Conservation (phyloP, 2,888 invertebrate species). For the Drosophila kambysellisi region DNA sequence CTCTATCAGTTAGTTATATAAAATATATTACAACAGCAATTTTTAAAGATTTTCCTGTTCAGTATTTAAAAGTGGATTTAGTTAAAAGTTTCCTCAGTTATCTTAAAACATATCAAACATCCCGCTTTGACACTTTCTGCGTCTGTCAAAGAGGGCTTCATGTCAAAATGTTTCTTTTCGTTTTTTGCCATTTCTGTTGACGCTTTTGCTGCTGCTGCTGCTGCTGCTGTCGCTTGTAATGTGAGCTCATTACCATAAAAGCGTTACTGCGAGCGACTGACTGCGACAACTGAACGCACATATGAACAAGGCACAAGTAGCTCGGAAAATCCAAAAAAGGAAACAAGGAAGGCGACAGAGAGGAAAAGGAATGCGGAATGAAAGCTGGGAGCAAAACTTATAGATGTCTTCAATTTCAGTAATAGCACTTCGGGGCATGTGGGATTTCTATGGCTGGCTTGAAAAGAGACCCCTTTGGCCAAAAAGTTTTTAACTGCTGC, state of each 20-base stretch:
- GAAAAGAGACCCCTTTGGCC: constrained; percentile 56
- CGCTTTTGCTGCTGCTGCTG: constrained; percentile 18
- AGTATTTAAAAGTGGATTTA: neutral
- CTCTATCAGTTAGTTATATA: neutral
- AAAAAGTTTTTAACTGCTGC: constrained; percentile 74
- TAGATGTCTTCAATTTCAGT: constrained; percentile 80
- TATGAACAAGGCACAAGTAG: constrained; percentile 39
- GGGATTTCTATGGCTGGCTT: constrained; percentile 51
- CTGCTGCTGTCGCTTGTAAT: constrained; percentile 64
- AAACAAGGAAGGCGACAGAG: neutral
- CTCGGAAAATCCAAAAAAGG: constrained; percentile 9
- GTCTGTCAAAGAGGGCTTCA: constrained; percentile 64
- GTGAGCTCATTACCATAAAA: constrained; percentile 80
- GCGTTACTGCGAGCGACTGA: constrained; percentile 55
- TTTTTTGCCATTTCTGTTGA: constrained; percentile 37
- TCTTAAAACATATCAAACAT: constrained; percentile 28
- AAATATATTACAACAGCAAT: neutral
- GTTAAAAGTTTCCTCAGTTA: neutral
- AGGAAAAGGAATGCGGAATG: constrained; percentile 23
- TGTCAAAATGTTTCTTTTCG: constrained; percentile 66
- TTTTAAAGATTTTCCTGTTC: neutral
- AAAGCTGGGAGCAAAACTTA: constrained; percentile 59
- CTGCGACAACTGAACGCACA: constrained; percentile 50
- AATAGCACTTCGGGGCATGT: constrained; percentile 77
- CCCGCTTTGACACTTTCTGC: constrained; percentile 47